phyloP scores from a whole-genome alignment of 2,113 vertebrate genomes.

The Dipodomys spectabilis region DNA sequence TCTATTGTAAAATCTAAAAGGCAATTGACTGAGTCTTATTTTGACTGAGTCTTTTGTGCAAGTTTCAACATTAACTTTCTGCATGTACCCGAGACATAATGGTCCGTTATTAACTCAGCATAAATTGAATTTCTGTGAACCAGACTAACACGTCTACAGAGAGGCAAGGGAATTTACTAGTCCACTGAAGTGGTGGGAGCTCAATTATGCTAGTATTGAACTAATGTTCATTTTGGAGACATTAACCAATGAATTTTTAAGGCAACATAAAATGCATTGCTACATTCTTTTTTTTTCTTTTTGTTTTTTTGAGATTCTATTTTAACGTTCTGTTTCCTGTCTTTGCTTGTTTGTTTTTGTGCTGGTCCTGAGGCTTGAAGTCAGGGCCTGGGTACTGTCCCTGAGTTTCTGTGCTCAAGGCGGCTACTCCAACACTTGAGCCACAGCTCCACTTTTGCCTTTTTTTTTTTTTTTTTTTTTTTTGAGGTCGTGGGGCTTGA shows the following conservation, averaged over 20 bases:
- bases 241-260: background rate
- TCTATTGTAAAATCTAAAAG: background rate
- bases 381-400: too few relatives aligned
- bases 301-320: conserved; percentile 65
- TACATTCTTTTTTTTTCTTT: too few relatives aligned
- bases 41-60: conserved; percentile 10
- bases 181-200: background rate
- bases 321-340: conserved; percentile 35
- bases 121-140: conserved; percentile 29
- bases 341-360: too few relatives aligned
- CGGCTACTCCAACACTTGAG: too few relatives aligned
- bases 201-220: background rate
- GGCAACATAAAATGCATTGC: background rate
- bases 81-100: background rate
- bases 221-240: background rate
- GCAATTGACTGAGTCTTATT: background rate
- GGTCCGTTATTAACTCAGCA: background rate
- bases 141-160: background rate
- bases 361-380: too few relatives aligned
- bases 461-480: too few relatives aligned
- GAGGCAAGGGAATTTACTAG: background rate
- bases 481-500: too few relatives aligned
- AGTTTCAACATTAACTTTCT: background rate
- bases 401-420: too few relatives aligned
- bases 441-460: too few relatives aligned